A percentile compares a stretch with the other conserved stretches of the same genome.
Conservation (phyloP, 2,888 invertebrate species). For the Xestia c-nigrum region DNA sequence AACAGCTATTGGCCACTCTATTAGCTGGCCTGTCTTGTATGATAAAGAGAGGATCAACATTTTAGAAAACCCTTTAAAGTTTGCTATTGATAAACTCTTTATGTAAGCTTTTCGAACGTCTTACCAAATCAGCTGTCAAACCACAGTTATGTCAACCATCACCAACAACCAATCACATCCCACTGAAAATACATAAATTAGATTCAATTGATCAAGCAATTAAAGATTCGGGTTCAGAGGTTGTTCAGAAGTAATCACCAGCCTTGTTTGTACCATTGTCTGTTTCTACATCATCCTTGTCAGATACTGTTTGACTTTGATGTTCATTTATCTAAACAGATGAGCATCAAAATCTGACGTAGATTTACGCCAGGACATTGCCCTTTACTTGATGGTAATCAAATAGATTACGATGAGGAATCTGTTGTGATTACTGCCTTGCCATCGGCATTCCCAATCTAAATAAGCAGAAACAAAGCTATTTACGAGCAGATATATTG, state of each 20-base stretch:
- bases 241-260: neutral
- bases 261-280: neutral
- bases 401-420: conserved; percentile 1
- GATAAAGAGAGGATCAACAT: neutral
- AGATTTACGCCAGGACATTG: conserved; percentile 22
- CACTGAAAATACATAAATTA: conserved; percentile 33
- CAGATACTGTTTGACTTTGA: neutral
- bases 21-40: neutral
- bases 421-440: conserved; percentile 17
- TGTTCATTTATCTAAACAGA: conserved; percentile 12
- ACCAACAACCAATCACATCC: conserved; percentile 4
- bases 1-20: no score
- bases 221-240: neutral
- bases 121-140: neutral
- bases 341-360: conserved; percentile 11
- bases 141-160: neutral
- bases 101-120: neutral
- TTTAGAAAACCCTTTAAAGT: neutral
- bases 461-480: conserved; percentile 45
- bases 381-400: conserved; percentile 20
- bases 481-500: conserved; percentile 41
- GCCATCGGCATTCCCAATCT: conserved; percentile 33
- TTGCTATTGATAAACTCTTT: neutral
- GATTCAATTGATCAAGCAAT: conserved; percentile 27
- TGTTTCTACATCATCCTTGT: neutral